Evolutionary conservation across 2,113 vertebrate genomes (phyloP), one percentile per base, ranked within the genome.

Genomic region (Chaenogobius annularis): DNA sequence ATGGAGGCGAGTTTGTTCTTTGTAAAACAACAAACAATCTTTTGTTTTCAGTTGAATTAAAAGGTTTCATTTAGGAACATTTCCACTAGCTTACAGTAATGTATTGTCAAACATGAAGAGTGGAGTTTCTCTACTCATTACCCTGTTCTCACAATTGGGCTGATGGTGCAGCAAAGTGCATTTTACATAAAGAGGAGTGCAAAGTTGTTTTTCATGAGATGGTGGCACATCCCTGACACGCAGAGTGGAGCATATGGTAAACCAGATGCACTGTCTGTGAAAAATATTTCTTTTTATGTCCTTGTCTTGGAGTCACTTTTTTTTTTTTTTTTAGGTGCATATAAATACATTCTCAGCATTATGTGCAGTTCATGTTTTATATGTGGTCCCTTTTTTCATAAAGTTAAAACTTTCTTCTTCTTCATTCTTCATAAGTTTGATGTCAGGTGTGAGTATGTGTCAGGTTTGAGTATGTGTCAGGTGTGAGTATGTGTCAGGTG

Each of bases 1-100:
- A 73, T 80, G 14, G 64, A 62, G 68, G 55, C 46, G 10, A 69
- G 66, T 73, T 68, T 48, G 75, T 80, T 75, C 10, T 47, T 69
- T 55, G 37, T 70, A 56, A 63, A n/a, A 40, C 35, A 40, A 10
- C 17, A 63, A 43, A 40, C 35, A 19, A 10, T 40, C 17, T 63
- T 40, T 63, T 63, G 31, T 63, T 63, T 63, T 35, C 61, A 40
- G 35, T 40, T 5, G 26, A 40, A 54, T 20, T n/a, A 20, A 54
- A 54, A 11, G 55, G 55, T 58, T 58, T 58, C 55, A 58, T 26
- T 58, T 58, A 58, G 12, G 22, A 26, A 58, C 54, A 20, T 22
- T 55, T 22, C 10, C 54, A 22, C 0, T 7, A 40, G 37, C 37
- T 7, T 40, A 12, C 54, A 55, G 22, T n/a, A 5, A 55, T 12